Percentiles rank a stretch among this genome's conserved stretches.
These are phyloP conservation scores for Andrena dorsata DNA, from an alignment of 2,888 invertebrate species.

Conservation along the genomic window DNA sequence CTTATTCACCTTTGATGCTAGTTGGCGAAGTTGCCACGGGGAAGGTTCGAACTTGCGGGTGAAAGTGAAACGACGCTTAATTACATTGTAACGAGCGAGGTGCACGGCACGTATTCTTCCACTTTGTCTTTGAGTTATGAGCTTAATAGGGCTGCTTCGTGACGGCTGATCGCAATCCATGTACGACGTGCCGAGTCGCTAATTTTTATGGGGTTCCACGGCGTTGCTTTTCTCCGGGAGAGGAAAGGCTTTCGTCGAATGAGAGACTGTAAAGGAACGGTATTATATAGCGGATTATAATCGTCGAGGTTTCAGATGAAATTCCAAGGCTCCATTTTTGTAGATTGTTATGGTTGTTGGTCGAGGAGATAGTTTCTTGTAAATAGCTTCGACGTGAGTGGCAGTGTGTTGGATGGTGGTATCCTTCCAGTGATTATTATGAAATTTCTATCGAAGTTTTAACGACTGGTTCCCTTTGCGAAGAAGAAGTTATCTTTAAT, in stretches of 20 bases:
- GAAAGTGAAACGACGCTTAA: slow-evolving; percentile 64
- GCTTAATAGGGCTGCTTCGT: slow-evolving; percentile 40
- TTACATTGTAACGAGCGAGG: slow-evolving; percentile 60
- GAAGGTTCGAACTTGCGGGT: slow-evolving; percentile 49
- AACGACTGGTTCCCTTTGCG: too few relatives aligned
- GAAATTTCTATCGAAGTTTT: too few relatives aligned
- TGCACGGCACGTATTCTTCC: slow-evolving; percentile 55
- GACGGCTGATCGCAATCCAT: slow-evolving; percentile 19
- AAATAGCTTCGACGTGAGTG: too few relatives aligned
- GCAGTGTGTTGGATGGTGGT: too few relatives aligned
- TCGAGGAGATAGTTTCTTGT: too few relatives aligned
- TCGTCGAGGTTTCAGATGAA: too few relatives aligned
- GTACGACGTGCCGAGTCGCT: not conserved
- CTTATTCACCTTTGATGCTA: slow-evolving; percentile 44
- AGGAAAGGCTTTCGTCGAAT: not conserved
- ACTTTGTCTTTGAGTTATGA: slow-evolving; percentile 50
- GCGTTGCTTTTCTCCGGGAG: not conserved
- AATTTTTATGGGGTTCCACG: slow-evolving; percentile 17
- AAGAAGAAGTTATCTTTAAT: too few relatives aligned
- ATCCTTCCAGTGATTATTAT: too few relatives aligned
- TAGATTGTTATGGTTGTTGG: too few relatives aligned
- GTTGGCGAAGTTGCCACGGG: slow-evolving; percentile 41
- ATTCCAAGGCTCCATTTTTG: too few relatives aligned
- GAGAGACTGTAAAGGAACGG: not conserved
- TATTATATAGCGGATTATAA: not conserved